Evolutionary conservation across 2,888 invertebrate species (phyloP), one percentile per base, ranked within the genome.

Genomic region (Eupelmus urozonus): DNA sequence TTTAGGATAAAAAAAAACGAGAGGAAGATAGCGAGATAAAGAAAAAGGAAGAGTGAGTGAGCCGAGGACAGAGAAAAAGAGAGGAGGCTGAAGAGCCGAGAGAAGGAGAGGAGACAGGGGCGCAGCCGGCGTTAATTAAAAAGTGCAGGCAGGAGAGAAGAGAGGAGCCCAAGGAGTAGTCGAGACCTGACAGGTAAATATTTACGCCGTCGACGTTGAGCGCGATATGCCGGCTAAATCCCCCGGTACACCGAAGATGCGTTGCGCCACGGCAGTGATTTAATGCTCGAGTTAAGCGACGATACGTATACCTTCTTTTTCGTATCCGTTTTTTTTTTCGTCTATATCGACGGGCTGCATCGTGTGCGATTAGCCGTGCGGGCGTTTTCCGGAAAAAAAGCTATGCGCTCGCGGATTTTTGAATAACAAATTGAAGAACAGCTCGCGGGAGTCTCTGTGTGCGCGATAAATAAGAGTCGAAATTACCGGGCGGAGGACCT

Each of bases 171-270:
- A 51, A 40, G 82, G 82, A 80, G 53, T 29, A 45, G 59, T 51
- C 4, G 62, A 34, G 23, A 51, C 62, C 29, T 82, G 85, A 86
- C 85, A 88, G 87, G 88, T 88, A 88, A 88, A 88, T 87, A 88
- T 87, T 87, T 87, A 81, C 82, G 79, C 59, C 72, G 60, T 29
- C 55, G 53, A 53, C 60, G 29, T 40, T 63, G 25, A 23, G 34
- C 20, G 40, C 60, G 67, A 75, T 53, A 60, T 29, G 67, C 51
- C 67, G 45, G 34, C 53, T 75, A 67, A 75, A 27, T n/a, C 49
- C 55, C 29, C 49, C 40, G 18, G 11, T 7, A 49, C 18, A n/a
- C 27, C 13, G 16, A 45, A 45, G 4, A 53, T 25, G 16, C 55
- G 25, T 7, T n/a, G n/a, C n/a, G n/a, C n/a, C n/a, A 1, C n/a